These are phyloP conservation scores for Meloe dianella DNA, from an alignment of 2,888 invertebrate genomes.

Conservation along the genomic window DNA sequence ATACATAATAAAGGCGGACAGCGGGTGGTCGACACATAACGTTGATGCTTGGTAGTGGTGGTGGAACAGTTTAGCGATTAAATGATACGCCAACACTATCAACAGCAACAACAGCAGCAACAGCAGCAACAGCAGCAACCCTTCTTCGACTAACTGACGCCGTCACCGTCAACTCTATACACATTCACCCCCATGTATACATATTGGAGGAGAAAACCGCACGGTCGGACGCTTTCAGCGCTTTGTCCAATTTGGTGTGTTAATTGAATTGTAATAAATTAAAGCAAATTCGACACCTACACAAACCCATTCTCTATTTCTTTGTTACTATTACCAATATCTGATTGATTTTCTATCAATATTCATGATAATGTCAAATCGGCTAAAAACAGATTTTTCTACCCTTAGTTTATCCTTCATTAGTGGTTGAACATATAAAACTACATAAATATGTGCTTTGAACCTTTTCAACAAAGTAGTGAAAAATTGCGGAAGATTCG, in stretches of 20 bases:
- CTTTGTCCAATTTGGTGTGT: background rate
- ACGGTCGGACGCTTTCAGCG: constrained; percentile 4
- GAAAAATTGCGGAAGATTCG: background rate
- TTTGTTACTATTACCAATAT: background rate
- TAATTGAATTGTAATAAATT: constrained; percentile 7
- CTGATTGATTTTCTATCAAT: background rate
- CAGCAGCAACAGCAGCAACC: background rate
- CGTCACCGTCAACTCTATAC: background rate
- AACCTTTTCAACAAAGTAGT: background rate
- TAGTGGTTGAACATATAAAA: too few species aligned
- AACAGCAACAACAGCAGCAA: background rate
- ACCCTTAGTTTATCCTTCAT: too few species aligned
- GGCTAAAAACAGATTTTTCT: too few species aligned
- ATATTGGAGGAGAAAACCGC: background rate
- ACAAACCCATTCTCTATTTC: background rate
- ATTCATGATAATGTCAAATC: too few species aligned
- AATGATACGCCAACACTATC: background rate
- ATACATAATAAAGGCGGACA: constrained; percentile 27
- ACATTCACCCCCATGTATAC: background rate
- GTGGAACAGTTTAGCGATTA: constrained; percentile 6
- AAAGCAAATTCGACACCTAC: background rate
- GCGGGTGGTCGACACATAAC: background rate
- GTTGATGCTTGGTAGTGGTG: background rate
- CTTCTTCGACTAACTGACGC: constrained; percentile 6
- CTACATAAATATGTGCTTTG: too few species aligned